Percentiles rank a stretch among this genome's conserved stretches.
phyloP scores from a whole-genome alignment of 2,888 invertebrate species.

The Thecophora atra region DNA sequence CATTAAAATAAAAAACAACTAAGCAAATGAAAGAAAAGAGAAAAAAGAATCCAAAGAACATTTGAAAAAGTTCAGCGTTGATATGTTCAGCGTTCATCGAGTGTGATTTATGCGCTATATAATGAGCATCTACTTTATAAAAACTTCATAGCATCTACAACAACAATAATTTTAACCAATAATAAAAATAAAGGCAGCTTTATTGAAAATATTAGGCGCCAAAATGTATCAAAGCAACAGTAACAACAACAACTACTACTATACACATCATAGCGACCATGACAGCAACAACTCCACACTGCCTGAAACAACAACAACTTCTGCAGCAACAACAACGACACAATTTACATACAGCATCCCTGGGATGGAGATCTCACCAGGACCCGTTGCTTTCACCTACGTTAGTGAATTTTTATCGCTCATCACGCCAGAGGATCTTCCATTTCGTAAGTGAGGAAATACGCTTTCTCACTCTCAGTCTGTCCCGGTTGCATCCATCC shows the following conservation, averaged over 20 bases:
- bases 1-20: neutral
- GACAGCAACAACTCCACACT: constrained; percentile 48
- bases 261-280: constrained; percentile 44
- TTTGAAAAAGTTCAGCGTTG: neutral
- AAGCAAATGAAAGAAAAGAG: neutral
- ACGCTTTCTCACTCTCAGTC: too few species aligned
- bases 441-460: constrained; percentile 59
- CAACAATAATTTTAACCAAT: neutral
- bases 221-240: constrained; percentile 35
- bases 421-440: constrained; percentile 66
- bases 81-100: neutral
- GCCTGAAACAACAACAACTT: constrained; percentile 44
- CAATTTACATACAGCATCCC: constrained; percentile 64
- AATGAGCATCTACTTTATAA: too few species aligned
- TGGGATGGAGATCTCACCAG: constrained; percentile 63
- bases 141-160: too few species aligned
- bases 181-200: neutral
- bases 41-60: too few species aligned
- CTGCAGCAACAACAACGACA: constrained; percentile 54
- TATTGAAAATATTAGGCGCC: constrained; percentile 21
- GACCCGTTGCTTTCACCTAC: constrained; percentile 64
- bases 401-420: constrained; percentile 65
- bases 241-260: constrained; percentile 40
- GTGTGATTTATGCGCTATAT: neutral
- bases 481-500: too few species aligned